These are phyloP conservation scores for Drosophila acutilabella DNA, from an alignment of 2,888 invertebrate species.

Conservation along the genomic window DNA sequence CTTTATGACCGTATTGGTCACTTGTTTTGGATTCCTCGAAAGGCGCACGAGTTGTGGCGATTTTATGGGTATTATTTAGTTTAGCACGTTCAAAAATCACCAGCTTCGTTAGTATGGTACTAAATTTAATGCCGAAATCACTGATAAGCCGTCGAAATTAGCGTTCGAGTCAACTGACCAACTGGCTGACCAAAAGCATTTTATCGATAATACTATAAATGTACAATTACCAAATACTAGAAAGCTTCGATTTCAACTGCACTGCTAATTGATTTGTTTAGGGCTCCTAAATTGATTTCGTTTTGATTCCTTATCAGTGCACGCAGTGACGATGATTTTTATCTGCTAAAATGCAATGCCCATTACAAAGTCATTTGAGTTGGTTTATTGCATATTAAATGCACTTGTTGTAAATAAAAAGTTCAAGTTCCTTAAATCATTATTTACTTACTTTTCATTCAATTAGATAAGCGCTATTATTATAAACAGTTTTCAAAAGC, in stretches of 20 bases:
- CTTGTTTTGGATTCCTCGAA: slow-evolving; percentile 37
- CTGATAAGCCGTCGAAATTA: slow-evolving; percentile 51
- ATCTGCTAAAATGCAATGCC: slow-evolving; percentile 17
- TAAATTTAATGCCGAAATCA: slow-evolving; percentile 58
- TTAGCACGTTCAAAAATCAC: slow-evolving; percentile 26
- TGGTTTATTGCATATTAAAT: background rate
- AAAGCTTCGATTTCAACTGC: slow-evolving; percentile 15
- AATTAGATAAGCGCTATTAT: background rate
- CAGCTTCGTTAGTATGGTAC: slow-evolving; percentile 21
- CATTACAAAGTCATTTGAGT: background rate
- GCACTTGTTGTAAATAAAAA: background rate
- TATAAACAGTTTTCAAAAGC: background rate
- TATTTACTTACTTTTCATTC: background rate
- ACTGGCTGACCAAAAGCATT: background rate
- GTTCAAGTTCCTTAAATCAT: background rate
- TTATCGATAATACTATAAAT: slow-evolving; percentile 41
- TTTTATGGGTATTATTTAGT: slow-evolving; percentile 25
- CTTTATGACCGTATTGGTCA: slow-evolving; percentile 36
- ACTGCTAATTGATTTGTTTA: slow-evolving; percentile 39
- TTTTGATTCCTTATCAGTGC: slow-evolving; percentile 26
- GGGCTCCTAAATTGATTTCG: slow-evolving; percentile 21
- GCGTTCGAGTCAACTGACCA: slow-evolving; percentile 55
- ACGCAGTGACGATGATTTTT: slow-evolving; percentile 10
- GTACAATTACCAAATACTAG: slow-evolving; percentile 42
- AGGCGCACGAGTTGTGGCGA: slow-evolving; percentile 35